Conservation (phyloP, 1,140 invertebrate genomes). For the Brachystomella parvula region DNA sequence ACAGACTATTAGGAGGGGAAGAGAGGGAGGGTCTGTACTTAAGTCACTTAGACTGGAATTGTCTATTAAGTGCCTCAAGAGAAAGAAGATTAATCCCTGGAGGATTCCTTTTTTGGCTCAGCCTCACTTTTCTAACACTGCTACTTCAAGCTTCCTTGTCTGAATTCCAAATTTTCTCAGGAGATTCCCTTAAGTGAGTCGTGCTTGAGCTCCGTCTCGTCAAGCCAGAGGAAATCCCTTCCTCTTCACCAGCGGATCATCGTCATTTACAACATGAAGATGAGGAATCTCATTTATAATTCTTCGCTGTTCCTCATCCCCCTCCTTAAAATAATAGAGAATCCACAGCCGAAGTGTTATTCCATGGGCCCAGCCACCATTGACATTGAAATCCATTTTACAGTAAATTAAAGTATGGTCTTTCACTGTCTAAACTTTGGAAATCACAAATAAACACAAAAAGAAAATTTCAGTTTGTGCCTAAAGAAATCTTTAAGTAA, state of each 20-base stretch:
- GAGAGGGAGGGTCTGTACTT: not conserved
- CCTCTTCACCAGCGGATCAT: not conserved
- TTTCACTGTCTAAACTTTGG: too few relatives aligned
- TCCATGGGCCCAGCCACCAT: too few relatives aligned
- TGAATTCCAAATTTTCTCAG: slow-evolving; percentile 3
- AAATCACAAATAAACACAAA: too few relatives aligned
- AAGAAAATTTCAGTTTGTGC: too few relatives aligned
- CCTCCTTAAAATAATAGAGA: too few relatives aligned
- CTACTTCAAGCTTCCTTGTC: not conserved
- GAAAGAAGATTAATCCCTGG: slow-evolving; percentile 31
- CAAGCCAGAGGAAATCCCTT: not conserved
- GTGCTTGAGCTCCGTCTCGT: not conserved
- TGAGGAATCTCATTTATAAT: not conserved
- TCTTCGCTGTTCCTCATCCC: not conserved
- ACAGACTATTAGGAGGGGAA: not conserved
- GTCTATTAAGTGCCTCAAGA: slow-evolving; percentile 34
- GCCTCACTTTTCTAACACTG: not conserved
- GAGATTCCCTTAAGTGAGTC: not conserved
- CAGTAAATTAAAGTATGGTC: too few relatives aligned
- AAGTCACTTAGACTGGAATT: slow-evolving; percentile 21
- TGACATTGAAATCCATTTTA: too few relatives aligned
- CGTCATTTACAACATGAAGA: not conserved
- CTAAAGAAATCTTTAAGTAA: too few relatives aligned
- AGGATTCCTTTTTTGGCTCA: slow-evolving; percentile 1
- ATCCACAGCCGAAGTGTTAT: too few relatives aligned